These are phyloP conservation scores for Clistopyga incitator DNA, from an alignment of 2,888 invertebrate genomes.

Conservation along the genomic window DNA sequence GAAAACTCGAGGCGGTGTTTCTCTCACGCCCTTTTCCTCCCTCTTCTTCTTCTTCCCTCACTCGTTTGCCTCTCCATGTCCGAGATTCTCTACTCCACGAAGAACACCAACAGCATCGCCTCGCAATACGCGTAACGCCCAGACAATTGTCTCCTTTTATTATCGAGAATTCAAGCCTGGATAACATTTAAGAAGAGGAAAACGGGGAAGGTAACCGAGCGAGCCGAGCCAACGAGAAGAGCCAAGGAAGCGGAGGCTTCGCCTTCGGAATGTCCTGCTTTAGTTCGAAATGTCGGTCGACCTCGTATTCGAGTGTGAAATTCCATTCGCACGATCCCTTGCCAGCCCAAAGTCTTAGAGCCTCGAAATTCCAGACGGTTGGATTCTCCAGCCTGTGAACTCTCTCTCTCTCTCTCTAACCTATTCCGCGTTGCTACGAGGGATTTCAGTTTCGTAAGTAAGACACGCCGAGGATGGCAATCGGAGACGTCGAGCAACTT, in stretches of 20 bases:
- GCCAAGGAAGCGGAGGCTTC: slow-evolving; percentile 51
- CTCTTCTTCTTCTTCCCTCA: slow-evolving; percentile 9
- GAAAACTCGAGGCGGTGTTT: slow-evolving; percentile 57
- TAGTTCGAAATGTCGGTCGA: slow-evolving; percentile 71
- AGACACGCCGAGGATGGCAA: slow-evolving; percentile 65
- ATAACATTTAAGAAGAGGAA: background rate
- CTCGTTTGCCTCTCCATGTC: slow-evolving; percentile 44
- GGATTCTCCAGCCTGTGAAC: slow-evolving; percentile 65
- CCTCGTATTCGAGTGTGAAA: slow-evolving; percentile 70
- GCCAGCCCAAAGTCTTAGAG: slow-evolving; percentile 63
- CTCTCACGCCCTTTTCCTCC: slow-evolving; percentile 28
- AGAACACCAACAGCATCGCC: slow-evolving; percentile 35
- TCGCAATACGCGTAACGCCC: slow-evolving; percentile 1
- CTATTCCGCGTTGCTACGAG: slow-evolving; percentile 56
- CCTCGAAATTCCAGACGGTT: slow-evolving; percentile 65
- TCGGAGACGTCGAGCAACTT: slow-evolving; percentile 63
- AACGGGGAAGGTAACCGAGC: background rate
- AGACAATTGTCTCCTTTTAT: slow-evolving; percentile 20
- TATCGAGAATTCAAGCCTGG: slow-evolving; percentile 40
- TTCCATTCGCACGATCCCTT: slow-evolving; percentile 64
- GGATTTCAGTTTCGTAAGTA: slow-evolving; percentile 70
- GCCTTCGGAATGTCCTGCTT: slow-evolving; percentile 70
- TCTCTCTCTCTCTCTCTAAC: no score
- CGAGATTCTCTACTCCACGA: slow-evolving; percentile 39
- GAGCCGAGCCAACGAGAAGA: slow-evolving; percentile 43